Conservation (phyloP, 2,888 invertebrate species). For the Calameuta filiformis region DNA sequence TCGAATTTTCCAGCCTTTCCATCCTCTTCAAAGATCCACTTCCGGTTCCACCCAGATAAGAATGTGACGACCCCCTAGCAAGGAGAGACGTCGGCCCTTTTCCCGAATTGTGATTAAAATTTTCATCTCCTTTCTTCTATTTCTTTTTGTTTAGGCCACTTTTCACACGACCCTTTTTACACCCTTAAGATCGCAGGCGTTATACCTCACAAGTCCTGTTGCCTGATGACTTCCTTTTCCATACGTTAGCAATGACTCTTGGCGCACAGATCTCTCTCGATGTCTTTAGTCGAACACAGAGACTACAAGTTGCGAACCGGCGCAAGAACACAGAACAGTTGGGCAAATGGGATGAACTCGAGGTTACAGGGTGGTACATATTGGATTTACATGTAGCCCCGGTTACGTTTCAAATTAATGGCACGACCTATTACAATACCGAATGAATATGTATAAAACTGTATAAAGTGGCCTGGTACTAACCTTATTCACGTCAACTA, state of each 20-base stretch:
- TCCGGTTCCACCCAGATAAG: not conserved
- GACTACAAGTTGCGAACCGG: not conserved
- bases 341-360: not conserved
- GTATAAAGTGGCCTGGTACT: conserved; percentile 56
- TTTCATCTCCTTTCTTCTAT: not conserved
- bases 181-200: not conserved
- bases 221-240: not conserved
- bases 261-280: not conserved
- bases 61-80: not conserved
- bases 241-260: not conserved
- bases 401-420: conserved; percentile 51
- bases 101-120: not conserved
- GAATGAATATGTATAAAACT: conserved; percentile 61
- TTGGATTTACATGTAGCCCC: conserved; percentile 45
- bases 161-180: not conserved
- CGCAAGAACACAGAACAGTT: not conserved
- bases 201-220: not conserved
- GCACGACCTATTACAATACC: conserved; percentile 50
- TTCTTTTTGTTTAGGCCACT: not conserved
- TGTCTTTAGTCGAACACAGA: not conserved
- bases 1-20: conserved; percentile 34
- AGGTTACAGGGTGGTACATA: conserved; percentile 29
- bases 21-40: not conserved
- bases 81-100: not conserved
- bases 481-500: not conserved